Evolutionary conservation across 2,113 vertebrate species (phyloP).

Genomic region (Phyllostomus discolor): DNA sequence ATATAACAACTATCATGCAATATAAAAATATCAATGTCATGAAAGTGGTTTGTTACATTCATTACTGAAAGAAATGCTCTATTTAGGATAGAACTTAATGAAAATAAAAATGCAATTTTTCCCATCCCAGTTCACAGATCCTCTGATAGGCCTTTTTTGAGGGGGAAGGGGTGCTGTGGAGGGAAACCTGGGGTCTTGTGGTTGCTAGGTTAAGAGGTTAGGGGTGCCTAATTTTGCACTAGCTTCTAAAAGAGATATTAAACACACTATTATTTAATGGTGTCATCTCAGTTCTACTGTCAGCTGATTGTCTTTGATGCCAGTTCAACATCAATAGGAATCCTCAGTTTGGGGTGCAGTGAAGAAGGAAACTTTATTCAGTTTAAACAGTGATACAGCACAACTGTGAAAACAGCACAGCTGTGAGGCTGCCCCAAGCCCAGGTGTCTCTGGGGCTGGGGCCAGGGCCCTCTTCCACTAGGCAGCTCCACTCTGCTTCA

Average conservation of each 20-base stretch:
- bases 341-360: not conserved
- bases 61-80: not conserved
- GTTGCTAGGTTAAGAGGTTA: not conserved
- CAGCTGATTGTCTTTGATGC: not conserved
- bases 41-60: not conserved
- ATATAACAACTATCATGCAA: not conserved
- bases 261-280: not conserved
- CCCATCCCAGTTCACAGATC: not conserved
- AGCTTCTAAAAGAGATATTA: not conserved
- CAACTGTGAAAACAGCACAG: not conserved
- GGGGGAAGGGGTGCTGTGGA: fast-evolving
- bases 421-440: not conserved
- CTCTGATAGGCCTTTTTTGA: not conserved
- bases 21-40: not conserved
- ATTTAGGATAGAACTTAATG: not conserved
- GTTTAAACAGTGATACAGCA: not conserved
- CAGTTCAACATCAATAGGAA: not conserved
- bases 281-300: not conserved
- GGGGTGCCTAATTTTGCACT: not conserved
- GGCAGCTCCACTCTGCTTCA: not conserved
- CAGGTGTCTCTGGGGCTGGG: not conserved
- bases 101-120: not conserved
- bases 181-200: fast-evolving
- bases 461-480: not conserved
- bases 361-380: not conserved